These are phyloP conservation scores for Drosophila nr. perissopoda DNA, from an alignment of 2,888 invertebrate species.

Conservation along the genomic window DNA sequence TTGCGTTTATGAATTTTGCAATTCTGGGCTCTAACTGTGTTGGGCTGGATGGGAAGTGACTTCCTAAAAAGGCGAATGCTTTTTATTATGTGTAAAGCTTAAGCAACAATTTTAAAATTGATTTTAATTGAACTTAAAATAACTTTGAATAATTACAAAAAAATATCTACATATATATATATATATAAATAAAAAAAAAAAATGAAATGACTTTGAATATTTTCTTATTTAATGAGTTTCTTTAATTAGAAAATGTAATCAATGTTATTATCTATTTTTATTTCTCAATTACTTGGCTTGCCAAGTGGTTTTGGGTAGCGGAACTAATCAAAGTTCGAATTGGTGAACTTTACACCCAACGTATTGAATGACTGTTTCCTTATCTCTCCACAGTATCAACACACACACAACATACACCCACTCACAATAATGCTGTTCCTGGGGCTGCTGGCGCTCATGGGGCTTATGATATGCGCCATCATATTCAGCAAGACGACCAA, in stretches of 20 bases:
- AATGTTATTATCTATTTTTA: not conserved
- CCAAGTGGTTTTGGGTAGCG: not conserved
- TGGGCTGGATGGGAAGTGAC: too few relatives aligned
- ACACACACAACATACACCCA: not conserved
- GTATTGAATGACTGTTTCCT: constrained; percentile 22
- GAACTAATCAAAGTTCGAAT: constrained; percentile 37
- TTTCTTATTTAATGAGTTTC: not conserved
- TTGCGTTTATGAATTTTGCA: too few relatives aligned
- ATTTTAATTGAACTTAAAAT: not conserved
- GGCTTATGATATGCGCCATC: constrained; percentile 74
- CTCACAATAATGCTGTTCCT: constrained; percentile 50
- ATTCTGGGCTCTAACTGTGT: too few relatives aligned
- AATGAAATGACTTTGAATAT: not conserved
- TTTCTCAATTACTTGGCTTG: not conserved
- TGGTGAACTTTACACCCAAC: constrained; percentile 48
- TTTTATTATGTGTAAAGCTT: not conserved
- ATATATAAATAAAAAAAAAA: too few relatives aligned
- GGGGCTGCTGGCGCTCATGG: constrained; percentile 46
- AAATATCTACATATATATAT: not conserved
- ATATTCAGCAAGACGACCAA: constrained; percentile 84
- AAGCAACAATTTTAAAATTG: not conserved
- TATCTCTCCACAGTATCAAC: constrained; percentile 41
- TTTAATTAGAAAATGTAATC: not conserved
- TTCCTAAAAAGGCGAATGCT: too few relatives aligned
- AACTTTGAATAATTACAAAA: not conserved